Conservation (phyloP, 2,888 invertebrate genomes). For the Fragum whitleyi region DNA sequence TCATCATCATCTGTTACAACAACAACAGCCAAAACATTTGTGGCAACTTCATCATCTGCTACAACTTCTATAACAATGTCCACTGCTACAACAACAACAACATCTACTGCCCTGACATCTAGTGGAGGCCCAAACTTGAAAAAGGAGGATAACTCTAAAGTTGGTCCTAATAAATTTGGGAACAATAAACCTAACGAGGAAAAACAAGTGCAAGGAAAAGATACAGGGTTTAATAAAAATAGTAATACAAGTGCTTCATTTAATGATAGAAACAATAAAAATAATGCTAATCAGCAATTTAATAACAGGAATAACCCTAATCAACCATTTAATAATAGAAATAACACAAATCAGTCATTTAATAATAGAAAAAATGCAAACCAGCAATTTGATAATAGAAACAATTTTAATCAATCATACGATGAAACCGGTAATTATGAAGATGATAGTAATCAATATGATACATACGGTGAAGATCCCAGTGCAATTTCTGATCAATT, state of each 20-base stretch:
- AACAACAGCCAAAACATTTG: slow-evolving; percentile 29
- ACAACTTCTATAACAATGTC: slow-evolving; percentile 20
- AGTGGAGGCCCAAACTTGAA: background rate
- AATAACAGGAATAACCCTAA: background rate
- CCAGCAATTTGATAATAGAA: slow-evolving; percentile 1
- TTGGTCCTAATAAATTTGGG: background rate
- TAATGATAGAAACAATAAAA: background rate
- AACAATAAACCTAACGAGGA: background rate
- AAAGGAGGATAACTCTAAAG: background rate
- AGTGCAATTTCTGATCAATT: background rate
- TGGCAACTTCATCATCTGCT: slow-evolving; percentile 12
- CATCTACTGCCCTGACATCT: slow-evolving; percentile 23
- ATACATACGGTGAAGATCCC: background rate
- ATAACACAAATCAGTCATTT: background rate
- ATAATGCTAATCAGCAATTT: background rate
- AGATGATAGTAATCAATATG: background rate
- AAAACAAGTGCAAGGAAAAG: background rate
- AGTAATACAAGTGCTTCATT: background rate
- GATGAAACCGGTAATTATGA: background rate
- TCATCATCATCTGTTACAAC: slow-evolving; percentile 21
- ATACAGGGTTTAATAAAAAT: slow-evolving; percentile 16
- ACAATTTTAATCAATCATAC: background rate
- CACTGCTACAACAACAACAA: background rate
- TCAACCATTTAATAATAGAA: background rate
- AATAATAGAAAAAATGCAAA: background rate